Conservation (phyloP, 2,888 invertebrate genomes). For the Druceiella hillmani region DNA sequence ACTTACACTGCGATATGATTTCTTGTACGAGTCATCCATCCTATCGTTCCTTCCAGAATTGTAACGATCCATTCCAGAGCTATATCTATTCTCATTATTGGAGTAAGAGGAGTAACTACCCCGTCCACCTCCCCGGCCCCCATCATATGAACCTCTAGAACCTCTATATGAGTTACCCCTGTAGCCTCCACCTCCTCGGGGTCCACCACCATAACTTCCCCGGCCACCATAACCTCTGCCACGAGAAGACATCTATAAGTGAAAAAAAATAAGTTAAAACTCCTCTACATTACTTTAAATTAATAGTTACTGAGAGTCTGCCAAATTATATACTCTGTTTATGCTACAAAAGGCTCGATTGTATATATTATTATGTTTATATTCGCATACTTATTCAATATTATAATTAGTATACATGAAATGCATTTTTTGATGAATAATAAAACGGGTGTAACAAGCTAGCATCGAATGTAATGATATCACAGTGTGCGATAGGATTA, state of each 20-base stretch:
- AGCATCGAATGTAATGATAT: too few species aligned
- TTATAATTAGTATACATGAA: too few species aligned
- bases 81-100: slow-evolving; percentile 26
- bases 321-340: too few species aligned
- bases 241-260: slow-evolving; percentile 44
- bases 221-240: slow-evolving; percentile 39
- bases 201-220: slow-evolving; percentile 33
- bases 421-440: too few species aligned
- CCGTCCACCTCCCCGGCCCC: slow-evolving; percentile 38
- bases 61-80: slow-evolving; percentile 36
- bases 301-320: too few species aligned
- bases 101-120: slow-evolving; percentile 40
- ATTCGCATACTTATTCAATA: too few species aligned
- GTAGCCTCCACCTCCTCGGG: slow-evolving; percentile 32
- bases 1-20: slow-evolving; percentile 45
- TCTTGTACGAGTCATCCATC: slow-evolving; percentile 46
- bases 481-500: too few species aligned
- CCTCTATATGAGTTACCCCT: slow-evolving; percentile 44
- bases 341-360: too few species aligned
- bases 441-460: too few species aligned
- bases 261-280: too few species aligned
- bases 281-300: too few species aligned
- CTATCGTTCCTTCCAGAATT: slow-evolving; percentile 37
- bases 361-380: too few species aligned
- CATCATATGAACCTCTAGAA: slow-evolving; percentile 37